Evolutionary conservation across 1,140 invertebrate species (phyloP), one percentile per base, ranked within the genome.

Genomic region (Coenobita brevimanus): DNA sequence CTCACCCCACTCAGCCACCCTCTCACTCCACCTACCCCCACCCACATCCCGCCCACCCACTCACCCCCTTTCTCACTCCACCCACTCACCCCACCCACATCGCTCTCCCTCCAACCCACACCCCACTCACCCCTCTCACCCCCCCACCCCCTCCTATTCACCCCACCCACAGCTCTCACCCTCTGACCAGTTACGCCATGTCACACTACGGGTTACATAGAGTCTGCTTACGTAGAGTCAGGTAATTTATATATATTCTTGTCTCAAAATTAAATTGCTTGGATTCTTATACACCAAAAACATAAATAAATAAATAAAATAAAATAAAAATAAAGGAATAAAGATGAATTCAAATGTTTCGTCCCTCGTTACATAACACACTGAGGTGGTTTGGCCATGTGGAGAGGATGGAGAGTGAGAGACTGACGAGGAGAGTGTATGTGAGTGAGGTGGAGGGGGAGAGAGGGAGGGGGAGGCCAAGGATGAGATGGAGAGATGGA

Each of bases 131-230:
- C 27, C 41, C 60, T 36, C n/a, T 57, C 54, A 33, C 64, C 38
- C 62, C 13, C 6, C 41, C 64, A 43, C 80, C 15, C 67, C 15
- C 41, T 24, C 33, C 36, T 69, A 67, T 38, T 64, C 57, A 41
- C 80, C 62, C n/a, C 57, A 54, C 36, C 24, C 38, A 21, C 71
- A 1, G 10, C 33, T 2, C 15, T 30, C 41, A 46, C 41, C n/a
- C 27, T 64, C 78, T 81, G 0, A 24, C 21, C 57, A 81, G 46
- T 17, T 76, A 43, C 50, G 67, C 78, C 43, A 60, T 60, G 67
- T 81, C 57, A 27, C 27, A 30, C 73, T 46, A 57, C 54, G n/a
- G 6, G 17, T 30, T 6, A 21, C 3, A 64, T 30, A 3, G n/a
- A 3, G 17, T 64, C 30, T 21, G 30, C 30, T 64, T 57, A 13